Conservation (phyloP, 2,797 vertebrate species). For the Sebastes itinus region DNA sequence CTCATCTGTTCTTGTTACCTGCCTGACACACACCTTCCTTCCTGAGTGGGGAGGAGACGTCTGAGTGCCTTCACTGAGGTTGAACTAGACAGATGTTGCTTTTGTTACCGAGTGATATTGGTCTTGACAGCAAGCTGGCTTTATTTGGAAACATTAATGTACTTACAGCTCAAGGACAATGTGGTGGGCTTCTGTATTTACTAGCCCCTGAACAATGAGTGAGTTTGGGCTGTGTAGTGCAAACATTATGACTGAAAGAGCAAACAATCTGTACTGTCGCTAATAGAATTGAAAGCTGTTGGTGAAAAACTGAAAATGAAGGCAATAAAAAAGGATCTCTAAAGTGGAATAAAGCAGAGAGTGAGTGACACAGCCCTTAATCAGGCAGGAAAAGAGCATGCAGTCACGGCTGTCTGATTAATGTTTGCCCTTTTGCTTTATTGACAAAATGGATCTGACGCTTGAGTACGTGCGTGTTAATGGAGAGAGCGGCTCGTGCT, state of each 20-base stretch:
- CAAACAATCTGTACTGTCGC: background rate
- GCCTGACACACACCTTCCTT: conserved; percentile 38
- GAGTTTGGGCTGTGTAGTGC: background rate
- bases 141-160: conserved; percentile 38
- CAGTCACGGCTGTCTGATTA: conserved; percentile 60
- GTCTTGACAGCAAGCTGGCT: conserved; percentile 48
- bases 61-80: conserved; percentile 29
- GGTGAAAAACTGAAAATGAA: conserved; percentile 11
- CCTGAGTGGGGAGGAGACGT: conserved; percentile 33
- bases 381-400: conserved; percentile 65
- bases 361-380: conserved; percentile 61
- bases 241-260: background rate
- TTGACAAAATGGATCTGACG: conserved; percentile 62
- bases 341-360: conserved; percentile 28
- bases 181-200: background rate
- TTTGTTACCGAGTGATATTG: conserved; percentile 44
- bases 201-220: background rate
- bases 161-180: conserved; percentile 34
- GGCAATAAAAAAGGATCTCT: conserved; percentile 31
- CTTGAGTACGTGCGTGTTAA: conserved; percentile 28
- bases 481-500: conserved; percentile 11
- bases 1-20: conserved; percentile 57
- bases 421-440: conserved; percentile 65
- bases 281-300: background rate
- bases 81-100: conserved; percentile 58